Evolutionary conservation across 2,888 invertebrate genomes (phyloP).

Genomic region (Tolmerus cingulatus): DNA sequence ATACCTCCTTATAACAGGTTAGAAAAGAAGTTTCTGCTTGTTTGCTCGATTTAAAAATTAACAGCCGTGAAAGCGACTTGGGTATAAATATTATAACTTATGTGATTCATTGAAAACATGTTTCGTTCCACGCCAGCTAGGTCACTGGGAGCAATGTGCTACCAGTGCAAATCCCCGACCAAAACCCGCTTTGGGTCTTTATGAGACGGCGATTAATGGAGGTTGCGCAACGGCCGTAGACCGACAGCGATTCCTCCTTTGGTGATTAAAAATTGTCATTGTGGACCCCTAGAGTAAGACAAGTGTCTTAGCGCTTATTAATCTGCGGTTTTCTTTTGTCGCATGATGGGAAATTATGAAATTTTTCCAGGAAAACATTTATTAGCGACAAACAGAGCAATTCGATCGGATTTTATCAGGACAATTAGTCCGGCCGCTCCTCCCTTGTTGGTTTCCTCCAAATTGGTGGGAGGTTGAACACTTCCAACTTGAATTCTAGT

Average conservation of each 20-base stretch:
- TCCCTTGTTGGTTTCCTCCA: neutral
- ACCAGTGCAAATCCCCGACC: conserved; percentile 16
- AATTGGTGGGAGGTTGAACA: neutral
- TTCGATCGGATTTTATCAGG: neutral
- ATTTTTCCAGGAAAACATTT: neutral
- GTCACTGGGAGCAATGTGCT: conserved; percentile 30
- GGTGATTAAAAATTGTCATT: conserved; percentile 17
- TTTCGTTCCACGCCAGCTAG: conserved; percentile 21
- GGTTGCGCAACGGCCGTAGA: conserved; percentile 19
- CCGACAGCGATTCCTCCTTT: neutral
- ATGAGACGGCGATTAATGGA: conserved; percentile 33
- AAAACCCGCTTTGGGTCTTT: conserved; percentile 14
- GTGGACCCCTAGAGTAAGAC: neutral
- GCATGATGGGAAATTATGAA: neutral
- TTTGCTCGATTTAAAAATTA: neutral
- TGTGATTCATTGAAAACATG: conserved; percentile 37
- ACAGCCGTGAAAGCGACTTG: neutral
- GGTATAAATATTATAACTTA: neutral
- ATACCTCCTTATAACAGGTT: conserved; percentile 62
- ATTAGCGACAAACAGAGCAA: neutral
- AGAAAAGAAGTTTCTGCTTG: conserved; percentile 48
- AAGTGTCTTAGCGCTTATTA: neutral
- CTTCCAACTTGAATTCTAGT: conserved; percentile 3
- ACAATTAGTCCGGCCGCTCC: neutral
- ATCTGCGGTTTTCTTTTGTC: neutral